A percentile compares a stretch with the other conserved stretches of the same genome.
These are phyloP conservation scores for Chaetoderma sp. DNA, from an alignment of 2,888 invertebrate species.

Conservation along the genomic window DNA sequence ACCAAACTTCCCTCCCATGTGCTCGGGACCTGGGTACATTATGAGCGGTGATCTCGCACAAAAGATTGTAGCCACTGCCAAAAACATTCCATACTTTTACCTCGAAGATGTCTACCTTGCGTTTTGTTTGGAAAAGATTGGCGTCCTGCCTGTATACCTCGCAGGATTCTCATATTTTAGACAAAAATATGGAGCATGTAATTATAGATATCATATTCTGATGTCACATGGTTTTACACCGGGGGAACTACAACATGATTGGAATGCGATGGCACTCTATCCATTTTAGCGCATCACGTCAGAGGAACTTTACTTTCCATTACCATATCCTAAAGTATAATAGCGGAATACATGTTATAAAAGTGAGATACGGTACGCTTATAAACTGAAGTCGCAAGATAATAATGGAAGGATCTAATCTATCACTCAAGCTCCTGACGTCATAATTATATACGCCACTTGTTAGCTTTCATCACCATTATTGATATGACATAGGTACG, in stretches of 20 bases:
- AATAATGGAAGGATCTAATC: too few species aligned
- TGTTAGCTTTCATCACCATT: too few species aligned
- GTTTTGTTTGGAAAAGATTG: constrained; percentile 43
- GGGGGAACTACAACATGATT: constrained; percentile 24
- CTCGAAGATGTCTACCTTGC: constrained; percentile 57
- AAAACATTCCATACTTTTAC: constrained; percentile 52
- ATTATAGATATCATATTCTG: constrained; percentile 42
- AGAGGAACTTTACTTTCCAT: constrained; percentile 22
- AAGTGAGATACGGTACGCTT: too few species aligned
- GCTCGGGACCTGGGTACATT: constrained; percentile 55
- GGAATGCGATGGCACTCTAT: constrained; percentile 35
- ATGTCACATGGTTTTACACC: constrained; percentile 43
- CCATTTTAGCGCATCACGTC: constrained; percentile 19
- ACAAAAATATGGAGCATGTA: constrained; percentile 39
- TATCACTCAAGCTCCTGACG: too few species aligned
- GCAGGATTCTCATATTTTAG: constrained; percentile 44
- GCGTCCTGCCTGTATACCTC: constrained; percentile 37
- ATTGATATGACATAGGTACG: too few species aligned
- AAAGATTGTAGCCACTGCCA: constrained; percentile 36
- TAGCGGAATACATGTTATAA: too few species aligned
- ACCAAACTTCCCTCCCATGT: constrained; percentile 39
- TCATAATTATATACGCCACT: too few species aligned
- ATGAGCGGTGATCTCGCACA: constrained; percentile 42
- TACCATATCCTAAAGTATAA: constrained; percentile 28
- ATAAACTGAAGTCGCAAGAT: too few species aligned